Base-by-base conservation (phyloP, 1,140 invertebrate genomes). In the Camponotus floridanus region DNA sequence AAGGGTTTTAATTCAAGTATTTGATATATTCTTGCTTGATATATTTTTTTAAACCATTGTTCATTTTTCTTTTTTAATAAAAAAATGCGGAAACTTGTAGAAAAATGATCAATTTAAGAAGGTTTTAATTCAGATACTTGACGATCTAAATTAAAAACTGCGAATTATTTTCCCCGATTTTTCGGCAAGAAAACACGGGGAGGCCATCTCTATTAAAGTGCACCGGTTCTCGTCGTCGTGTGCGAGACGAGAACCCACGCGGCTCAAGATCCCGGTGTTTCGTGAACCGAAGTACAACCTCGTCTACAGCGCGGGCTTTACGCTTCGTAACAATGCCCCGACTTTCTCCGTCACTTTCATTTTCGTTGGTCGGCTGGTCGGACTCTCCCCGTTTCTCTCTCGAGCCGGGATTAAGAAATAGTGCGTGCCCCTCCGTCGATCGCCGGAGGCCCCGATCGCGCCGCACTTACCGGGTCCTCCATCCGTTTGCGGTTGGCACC, bases 301-400 rank as follows among this genome's bases (percentile, higher is more conserved):
- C 70, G 81, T 88, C 90, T 26, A 86, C 87, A 85, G 87, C 87
- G 84, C 87, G 89, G 89, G 90, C 93, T 92, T 93, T 92, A 92
- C 90, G 91, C 93, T 92, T 92, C 92, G 94, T 94, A 95, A 95
- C 94, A 95, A 95, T 95, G 89, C 92, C 92, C 88, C 88, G 92
- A 95, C 94, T 95, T 95, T 95, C 94, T 94, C 94, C 93, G 92
- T 94, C 93, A 95, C 94, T 95, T 95, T 95, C 94, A 93, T 94
- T 95, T 94, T 94, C 93, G 94, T 94, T 94, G 91, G 91, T 93
- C 91, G 91, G 90, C 86, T 92, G 88, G 65, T 73, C 73, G 76
- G 13, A 57, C 86, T 88, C 86, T 87, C 74, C 48, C 79, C 85
- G 73, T 68, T 87, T 89, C 83, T 90, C 83, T 86, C 86, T 80